Evolutionary conservation across 2,888 invertebrate species (phyloP).

Genomic region (Cybosia mesomella): DNA sequence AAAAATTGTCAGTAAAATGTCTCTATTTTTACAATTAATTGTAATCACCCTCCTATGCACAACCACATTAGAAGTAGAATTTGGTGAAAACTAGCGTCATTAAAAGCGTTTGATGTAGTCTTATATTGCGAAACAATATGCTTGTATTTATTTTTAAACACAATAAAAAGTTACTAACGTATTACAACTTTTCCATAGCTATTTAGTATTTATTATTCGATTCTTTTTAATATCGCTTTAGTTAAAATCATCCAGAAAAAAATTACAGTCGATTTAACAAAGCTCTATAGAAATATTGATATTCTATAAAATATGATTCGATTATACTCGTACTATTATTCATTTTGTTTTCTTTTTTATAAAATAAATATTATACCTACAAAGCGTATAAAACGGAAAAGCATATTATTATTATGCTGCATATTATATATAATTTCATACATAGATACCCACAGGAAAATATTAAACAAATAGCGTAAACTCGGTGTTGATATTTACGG

Average conservation of each 20-base stretch:
- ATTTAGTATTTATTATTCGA: not conserved
- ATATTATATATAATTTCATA: not conserved
- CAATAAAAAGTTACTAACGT: not conserved
- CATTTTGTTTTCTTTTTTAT: too few relatives aligned
- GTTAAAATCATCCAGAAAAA: too few relatives aligned
- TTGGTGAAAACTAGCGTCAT: slow-evolving; percentile 37
- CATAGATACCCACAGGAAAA: too few relatives aligned
- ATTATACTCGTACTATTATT: too few relatives aligned
- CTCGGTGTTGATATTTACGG: slow-evolving; percentile 14
- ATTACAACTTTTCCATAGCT: not conserved
- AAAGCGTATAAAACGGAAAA: slow-evolving; percentile 4
- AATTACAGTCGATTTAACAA: too few relatives aligned
- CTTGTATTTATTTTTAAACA: slow-evolving; percentile 22
- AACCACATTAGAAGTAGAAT: slow-evolving; percentile 46
- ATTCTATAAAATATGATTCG: too few relatives aligned
- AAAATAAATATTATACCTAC: too few relatives aligned
- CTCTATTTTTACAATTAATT: slow-evolving; percentile 22
- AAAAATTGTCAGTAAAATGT: slow-evolving; percentile 13
- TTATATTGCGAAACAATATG: slow-evolving; percentile 35
- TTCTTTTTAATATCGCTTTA: not conserved
- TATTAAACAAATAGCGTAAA: slow-evolving; percentile 15
- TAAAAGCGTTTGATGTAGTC: slow-evolving; percentile 40
- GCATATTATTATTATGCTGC: not conserved
- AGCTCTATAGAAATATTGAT: too few relatives aligned
- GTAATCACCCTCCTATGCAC: slow-evolving; percentile 29